Evolutionary conservation across 2,888 invertebrate genomes (phyloP).

Genomic region (Rhynchonema sp.): DNA sequence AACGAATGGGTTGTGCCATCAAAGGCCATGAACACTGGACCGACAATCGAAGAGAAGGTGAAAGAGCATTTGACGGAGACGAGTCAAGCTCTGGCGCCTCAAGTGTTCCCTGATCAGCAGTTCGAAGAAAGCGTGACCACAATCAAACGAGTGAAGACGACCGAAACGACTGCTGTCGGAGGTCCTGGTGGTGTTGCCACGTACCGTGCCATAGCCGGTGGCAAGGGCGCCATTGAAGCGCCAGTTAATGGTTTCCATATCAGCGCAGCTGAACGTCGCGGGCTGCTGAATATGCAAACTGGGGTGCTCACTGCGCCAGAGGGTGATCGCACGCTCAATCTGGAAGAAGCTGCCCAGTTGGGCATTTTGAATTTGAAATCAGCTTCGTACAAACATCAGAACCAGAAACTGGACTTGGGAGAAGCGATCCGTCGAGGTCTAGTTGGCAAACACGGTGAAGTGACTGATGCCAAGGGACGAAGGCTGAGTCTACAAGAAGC

Average conservation of each 20-base stretch:
- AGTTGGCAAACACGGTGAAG: slow-evolving; percentile 18
- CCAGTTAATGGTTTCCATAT: slow-evolving; percentile 65
- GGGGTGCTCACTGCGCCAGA: slow-evolving; percentile 69
- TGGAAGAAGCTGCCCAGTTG: slow-evolving; percentile 51
- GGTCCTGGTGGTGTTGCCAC: slow-evolving; percentile 21
- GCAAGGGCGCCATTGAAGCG: slow-evolving; percentile 41
- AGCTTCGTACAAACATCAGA: slow-evolving; percentile 45
- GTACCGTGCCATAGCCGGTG: slow-evolving; percentile 27
- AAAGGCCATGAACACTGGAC: slow-evolving; percentile 17
- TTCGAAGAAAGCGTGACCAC: slow-evolving; percentile 26
- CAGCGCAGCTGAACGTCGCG: slow-evolving; percentile 58
- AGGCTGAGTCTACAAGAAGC: slow-evolving; percentile 18
- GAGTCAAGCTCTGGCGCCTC: slow-evolving; percentile 25
- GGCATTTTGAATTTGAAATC: slow-evolving; percentile 19
- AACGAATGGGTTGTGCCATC: slow-evolving; percentile 28
- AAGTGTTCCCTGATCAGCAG: slow-evolving; percentile 19
- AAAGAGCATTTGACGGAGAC: slow-evolving; percentile 26
- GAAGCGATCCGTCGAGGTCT: slow-evolving; percentile 61
- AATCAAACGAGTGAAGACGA: slow-evolving; percentile 23
- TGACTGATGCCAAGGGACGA: slow-evolving; percentile 10
- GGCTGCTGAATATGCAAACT: slow-evolving; percentile 56
- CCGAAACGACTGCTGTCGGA: slow-evolving; percentile 24
- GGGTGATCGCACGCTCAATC: slow-evolving; percentile 59
- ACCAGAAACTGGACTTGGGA: too few relatives aligned
- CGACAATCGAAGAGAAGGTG: slow-evolving; percentile 27